Conservation (phyloP, 2,888 invertebrate genomes). For the Busseola fusca region DNA sequence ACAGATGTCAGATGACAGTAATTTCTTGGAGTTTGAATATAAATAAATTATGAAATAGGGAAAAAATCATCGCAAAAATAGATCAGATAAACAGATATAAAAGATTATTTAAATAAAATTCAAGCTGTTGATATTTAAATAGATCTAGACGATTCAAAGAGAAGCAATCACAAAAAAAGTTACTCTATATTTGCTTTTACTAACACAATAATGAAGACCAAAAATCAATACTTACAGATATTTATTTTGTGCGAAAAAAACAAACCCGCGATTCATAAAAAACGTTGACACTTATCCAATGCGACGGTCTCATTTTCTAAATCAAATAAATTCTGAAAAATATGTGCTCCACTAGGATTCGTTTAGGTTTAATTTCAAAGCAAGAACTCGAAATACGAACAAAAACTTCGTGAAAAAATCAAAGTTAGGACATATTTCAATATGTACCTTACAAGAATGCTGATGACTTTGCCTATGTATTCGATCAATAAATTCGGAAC, state of each 20-base stretch:
- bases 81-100: background rate
- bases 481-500: slow-evolving; percentile 63
- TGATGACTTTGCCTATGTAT: slow-evolving; percentile 50
- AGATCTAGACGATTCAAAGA: background rate
- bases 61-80: background rate
- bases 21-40: background rate
- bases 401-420: slow-evolving; percentile 49
- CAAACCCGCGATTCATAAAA: background rate
- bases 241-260: background rate
- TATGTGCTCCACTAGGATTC: background rate
- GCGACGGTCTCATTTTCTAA: background rate
- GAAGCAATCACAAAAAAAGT: background rate
- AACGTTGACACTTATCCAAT: background rate
- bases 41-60: background rate
- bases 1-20: background rate
- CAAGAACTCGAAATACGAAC: background rate
- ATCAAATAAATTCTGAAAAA: background rate
- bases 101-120: background rate
- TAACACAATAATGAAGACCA: background rate
- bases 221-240: no score
- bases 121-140: background rate
- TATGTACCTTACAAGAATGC: slow-evolving; percentile 50
- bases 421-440: slow-evolving; percentile 47
- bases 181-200: background rate
- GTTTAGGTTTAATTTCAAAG: slow-evolving; percentile 20